Evolutionary conservation across 2,797 vertebrate genomes (phyloP), one percentile per base, ranked within the genome.

Genomic region (Danio jaintianensis): DNA sequence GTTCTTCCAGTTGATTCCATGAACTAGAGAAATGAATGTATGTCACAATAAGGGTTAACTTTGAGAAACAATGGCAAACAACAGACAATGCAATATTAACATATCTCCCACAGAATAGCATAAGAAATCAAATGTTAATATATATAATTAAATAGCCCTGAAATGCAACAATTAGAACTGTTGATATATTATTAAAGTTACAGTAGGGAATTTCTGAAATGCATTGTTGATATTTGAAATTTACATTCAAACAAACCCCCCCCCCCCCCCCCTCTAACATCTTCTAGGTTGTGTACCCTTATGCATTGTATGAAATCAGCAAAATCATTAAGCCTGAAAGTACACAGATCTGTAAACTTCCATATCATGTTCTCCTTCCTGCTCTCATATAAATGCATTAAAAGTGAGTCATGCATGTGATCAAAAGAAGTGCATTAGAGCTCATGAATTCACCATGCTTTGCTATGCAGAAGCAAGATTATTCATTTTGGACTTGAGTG

Each of bases 381-480:
- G 63, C 82, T 81, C 85, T 89, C 81, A 79, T 58, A 8, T 82
- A 84, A 79, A 85, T 50, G 79, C 68, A 64, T 87, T 85, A 78
- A 81, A 88, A 88, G 79, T 78, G 66, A 89, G 81, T 83, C 81
- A 48, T 5, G 74, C 78, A 70, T 75, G 40, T 20, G 85, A 84
- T 86, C 83, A 81, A 81, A 87, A 36, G 61, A 43, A 62, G n/a
- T 63, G 47, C 62, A 70, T 66, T 69, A 63, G 58, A 63, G 48
- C 80, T 77, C 68, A 63, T 55, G 45, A 70, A 77, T 82, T 56
- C 77, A 59, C 68, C 68, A 48, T 71, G 40, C 40, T 64, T 38
- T 56, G 10, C 70, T 56, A 50, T n/a, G 10, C 61, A 55, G 47
- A 67, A 79, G 18, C 15, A 62, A 75, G 59, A 16, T 38, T 55